Base-by-base conservation (phyloP, 2,797 vertebrate genomes). In the Enteromius mattozi region DNA sequence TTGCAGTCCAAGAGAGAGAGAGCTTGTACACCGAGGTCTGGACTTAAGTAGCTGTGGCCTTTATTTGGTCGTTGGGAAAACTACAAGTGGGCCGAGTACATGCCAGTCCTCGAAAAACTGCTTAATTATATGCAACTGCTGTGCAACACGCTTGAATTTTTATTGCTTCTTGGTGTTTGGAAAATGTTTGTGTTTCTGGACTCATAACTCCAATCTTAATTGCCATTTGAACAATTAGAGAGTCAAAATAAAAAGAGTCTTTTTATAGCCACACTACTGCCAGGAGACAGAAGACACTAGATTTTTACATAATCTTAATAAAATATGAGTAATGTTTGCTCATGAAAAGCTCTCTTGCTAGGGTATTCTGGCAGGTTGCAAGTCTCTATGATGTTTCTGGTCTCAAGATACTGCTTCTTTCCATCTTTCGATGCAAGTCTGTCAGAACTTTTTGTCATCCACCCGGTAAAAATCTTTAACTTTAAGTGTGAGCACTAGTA, bases 31-130 rank as follows among this genome's bases (percentile, higher is more conserved):
- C 70, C 68, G 80, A 80, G 68, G 56, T 89, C 83, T 87, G 89
- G 72, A 74, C 86, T 79, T 83, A 66, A 85, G 83, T 87, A 80
- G 82, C 81, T 83, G 84, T 71, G 82, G 80, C 84, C 88, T 90
- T 91, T 86, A 91, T 89, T 89, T 86, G 90, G 82, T 80, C 69
- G 65, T 85, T 87, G 85, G 84, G 86, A 86, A 86, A 88, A 65
- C 78, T 84, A 80, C 83, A 85, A 81, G 81, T 86, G 76, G 84
- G 85, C 79, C 83, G 81, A 85, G 88, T 85, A 82, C 84, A 84
- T 40, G 85, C 82, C 72, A 85, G 79, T 69, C 78, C 65, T 69
- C 84, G 80, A 84, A 88, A 85, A 88, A 85, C 79, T 54, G 76
- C 81, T 77, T 87, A 88, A 88, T 89, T 87, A 88, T 49, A 78